Percentiles rank a stretch among this genome's conserved stretches.
These are phyloP conservation scores for Limonius californicus DNA, from an alignment of 1,140 invertebrate species.

Conservation along the genomic window DNA sequence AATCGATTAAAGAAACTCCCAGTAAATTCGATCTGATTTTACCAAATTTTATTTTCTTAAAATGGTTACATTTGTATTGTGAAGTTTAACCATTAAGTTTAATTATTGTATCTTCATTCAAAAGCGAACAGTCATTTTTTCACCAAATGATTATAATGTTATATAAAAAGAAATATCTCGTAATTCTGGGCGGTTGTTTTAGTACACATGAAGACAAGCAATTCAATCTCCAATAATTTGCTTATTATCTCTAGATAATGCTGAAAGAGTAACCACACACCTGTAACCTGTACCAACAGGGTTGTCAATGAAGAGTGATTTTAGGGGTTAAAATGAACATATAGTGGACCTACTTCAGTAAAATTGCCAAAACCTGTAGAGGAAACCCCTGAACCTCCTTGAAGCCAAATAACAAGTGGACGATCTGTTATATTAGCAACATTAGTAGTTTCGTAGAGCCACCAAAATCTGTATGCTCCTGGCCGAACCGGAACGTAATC, in stretches of 20 bases:
- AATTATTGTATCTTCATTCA: conserved; percentile 57
- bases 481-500: conserved; percentile 63
- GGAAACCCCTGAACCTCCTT: conserved; percentile 65
- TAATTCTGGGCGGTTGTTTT: conserved; percentile 51
- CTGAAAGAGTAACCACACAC: conserved; percentile 54
- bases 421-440: conserved; percentile 55
- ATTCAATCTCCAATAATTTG: conserved; percentile 62
- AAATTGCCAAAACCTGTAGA: conserved; percentile 78
- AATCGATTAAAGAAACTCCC: conserved; percentile 77
- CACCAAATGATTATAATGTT: conserved; percentile 65
- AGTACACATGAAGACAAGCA: conserved; percentile 52
- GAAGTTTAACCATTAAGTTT: neutral
- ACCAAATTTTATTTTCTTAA: conserved; percentile 57
- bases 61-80: too few relatives aligned
- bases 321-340: conserved; percentile 60
- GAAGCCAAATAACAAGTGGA: conserved; percentile 69
- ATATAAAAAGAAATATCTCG: conserved; percentile 59
- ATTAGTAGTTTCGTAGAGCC: conserved; percentile 68
- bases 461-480: conserved; percentile 78
- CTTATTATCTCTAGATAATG: conserved; percentile 52
- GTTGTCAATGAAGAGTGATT: conserved; percentile 80
- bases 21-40: conserved; percentile 56
- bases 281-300: conserved; percentile 85
- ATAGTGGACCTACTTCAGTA: conserved; percentile 68
- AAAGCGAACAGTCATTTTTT: conserved; percentile 62